phyloP scores from a whole-genome alignment of 2,888 invertebrate genomes.

The Serripes groenlandicus region DNA sequence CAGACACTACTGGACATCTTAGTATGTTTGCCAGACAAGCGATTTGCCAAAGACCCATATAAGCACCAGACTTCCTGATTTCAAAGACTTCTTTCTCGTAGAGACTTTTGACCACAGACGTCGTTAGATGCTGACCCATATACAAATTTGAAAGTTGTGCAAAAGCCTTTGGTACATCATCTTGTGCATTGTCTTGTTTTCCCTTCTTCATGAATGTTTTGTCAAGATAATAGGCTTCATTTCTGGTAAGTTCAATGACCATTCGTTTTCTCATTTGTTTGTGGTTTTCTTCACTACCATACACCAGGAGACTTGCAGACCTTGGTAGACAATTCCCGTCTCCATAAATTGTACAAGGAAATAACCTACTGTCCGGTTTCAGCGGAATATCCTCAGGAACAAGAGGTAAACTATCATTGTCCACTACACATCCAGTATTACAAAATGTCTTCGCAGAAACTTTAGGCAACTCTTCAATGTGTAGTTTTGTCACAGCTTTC shows the following conservation, averaged over 20 bases:
- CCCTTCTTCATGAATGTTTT: not conserved
- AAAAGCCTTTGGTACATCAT: not conserved
- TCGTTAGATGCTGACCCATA: not conserved
- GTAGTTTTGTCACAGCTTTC: not conserved
- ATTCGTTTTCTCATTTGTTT: slow-evolving; percentile 23
- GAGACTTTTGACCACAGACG: not conserved
- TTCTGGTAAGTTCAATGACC: not conserved
- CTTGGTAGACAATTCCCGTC: slow-evolving; percentile 36
- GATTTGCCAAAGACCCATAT: slow-evolving; percentile 33
- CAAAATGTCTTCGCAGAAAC: too few relatives aligned
- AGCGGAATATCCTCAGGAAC: not conserved
- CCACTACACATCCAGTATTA: too few relatives aligned
- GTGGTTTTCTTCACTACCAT: slow-evolving; percentile 14
- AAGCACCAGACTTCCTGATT: slow-evolving; percentile 7
- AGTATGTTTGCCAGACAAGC: slow-evolving; percentile 31
- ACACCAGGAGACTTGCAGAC: slow-evolving; percentile 23
- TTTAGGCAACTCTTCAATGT: too few relatives aligned
- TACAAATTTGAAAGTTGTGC: slow-evolving; percentile 3
- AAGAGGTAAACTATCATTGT: not conserved
- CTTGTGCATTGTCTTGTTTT: not conserved
- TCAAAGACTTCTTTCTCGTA: not conserved
- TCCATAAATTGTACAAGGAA: slow-evolving; percentile 13
- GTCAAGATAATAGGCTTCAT: slow-evolving; percentile 8
- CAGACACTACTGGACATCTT: slow-evolving; percentile 10
- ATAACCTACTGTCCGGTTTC: not conserved